Percentiles rank a stretch among this genome's conserved stretches.
These are phyloP conservation scores for Heterohyrax brucei DNA, from an alignment of 2,797 vertebrate genomes.

Conservation along the genomic window DNA sequence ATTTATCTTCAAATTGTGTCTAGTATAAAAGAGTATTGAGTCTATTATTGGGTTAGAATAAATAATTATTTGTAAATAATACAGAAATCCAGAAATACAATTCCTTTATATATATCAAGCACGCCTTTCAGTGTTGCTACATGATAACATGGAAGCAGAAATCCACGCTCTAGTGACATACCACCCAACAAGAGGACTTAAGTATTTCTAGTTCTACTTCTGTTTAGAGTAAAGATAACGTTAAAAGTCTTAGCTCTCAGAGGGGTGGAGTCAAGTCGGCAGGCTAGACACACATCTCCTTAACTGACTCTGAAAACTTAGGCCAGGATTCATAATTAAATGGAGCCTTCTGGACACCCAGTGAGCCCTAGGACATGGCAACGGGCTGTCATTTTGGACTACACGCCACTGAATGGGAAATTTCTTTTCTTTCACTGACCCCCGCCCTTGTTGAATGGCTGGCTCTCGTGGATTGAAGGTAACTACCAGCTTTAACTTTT, in stretches of 20 bases:
- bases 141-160: slow-evolving; percentile 50
- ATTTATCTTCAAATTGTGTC: slow-evolving; percentile 57
- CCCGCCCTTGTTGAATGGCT: too few species aligned
- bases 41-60: slow-evolving; percentile 55
- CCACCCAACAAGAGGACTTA: neutral
- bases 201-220: neutral
- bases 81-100: slow-evolving; percentile 12
- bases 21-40: slow-evolving; percentile 31
- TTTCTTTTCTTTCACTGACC: too few species aligned
- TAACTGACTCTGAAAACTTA: slow-evolving; percentile 44
- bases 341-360: too few species aligned
- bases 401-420: too few species aligned
- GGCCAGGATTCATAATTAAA: neutral
- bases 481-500: too few species aligned
- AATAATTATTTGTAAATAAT: slow-evolving; percentile 35
- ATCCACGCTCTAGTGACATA: neutral
- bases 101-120: neutral
- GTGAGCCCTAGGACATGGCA: too few species aligned
- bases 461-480: too few species aligned
- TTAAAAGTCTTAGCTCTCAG: slow-evolving; percentile 31
- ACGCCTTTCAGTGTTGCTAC: slow-evolving; percentile 44
- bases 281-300: too few species aligned
- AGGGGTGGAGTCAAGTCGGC: neutral
- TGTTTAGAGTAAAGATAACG: slow-evolving; percentile 40
- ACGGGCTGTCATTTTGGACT: too few species aligned